Base-by-base conservation (phyloP, 2,888 invertebrate genomes). In the Schizotus pectinicornis region DNA sequence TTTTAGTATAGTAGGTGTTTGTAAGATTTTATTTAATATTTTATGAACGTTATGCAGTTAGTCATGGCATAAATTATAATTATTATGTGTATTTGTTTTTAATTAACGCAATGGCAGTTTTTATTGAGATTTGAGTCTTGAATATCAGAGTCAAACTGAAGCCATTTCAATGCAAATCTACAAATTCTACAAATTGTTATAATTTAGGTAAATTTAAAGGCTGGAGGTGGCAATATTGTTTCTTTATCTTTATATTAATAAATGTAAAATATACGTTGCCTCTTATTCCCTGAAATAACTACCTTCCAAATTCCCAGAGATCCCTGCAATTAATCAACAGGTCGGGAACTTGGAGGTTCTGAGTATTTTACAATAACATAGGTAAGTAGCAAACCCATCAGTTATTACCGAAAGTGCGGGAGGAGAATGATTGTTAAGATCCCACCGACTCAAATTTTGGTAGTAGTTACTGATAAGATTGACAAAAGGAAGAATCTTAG, bases 181-280 rank as follows among this genome's bases (percentile, higher is more conserved):
- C 22, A 52, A 53, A 46, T 52, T 55, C 42, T 58, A 31, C 22
- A 52, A 53, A 46, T 52, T 61, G 50, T 56, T 52, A 41, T 55
- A 59, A 53, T 66, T 60, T 63, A 56, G 39, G 38, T 63, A 60
- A 59, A 59, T 63, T 51, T 56, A 72, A 75, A 74, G 77, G 77
- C 77, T 77, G 78, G 78, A 74, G 74, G 76, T 75, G 75, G 78
- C 77, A 77, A 78, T 78, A 77, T 71, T 70, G 60, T 67, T 68
- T 69, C 61, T 64, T 61, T 61, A 39, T 59, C 35, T 38, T 54
- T 37, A 46, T 62, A 60, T 56, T 47, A 61, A 62, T 55, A 59
- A 51, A 56, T 45, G 47, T 36, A 36, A 39, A 43, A 43, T 22
- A 43, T 30, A 22, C 3, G 7, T 43, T 14, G 30, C 3, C 22